Base-by-base conservation (phyloP, 2,888 invertebrate genomes). In the Esperia sulphurella region DNA sequence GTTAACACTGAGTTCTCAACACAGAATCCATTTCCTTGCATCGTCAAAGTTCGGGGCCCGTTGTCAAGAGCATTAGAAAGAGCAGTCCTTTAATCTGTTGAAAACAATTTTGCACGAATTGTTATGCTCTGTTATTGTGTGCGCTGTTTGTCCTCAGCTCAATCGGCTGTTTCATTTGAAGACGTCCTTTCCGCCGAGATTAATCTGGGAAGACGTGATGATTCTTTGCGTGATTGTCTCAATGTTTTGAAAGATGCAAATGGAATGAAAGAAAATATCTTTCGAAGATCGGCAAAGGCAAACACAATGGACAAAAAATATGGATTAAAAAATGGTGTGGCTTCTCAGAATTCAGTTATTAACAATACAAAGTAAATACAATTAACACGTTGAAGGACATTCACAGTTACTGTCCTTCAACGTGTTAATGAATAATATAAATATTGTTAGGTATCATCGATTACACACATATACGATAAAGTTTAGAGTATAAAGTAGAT, bases 21-120 rank as follows among this genome's bases (percentile, higher is more conserved):
- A 10, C 8, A 10, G 9, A 8, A 10, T 33, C 33, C 10, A 33
- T 2, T 10, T 6, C 2, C 6, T 37, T 13, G 12, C 10, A 2
- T 37, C 37, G 12, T 37, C 37, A 12, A 37, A 8, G 14, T 14
- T 8, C 54, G 59, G 53, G 61, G 66, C 62, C 72, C 59, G 74
- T 81, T 83, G 81, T 81, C 68, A 68, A 60, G 59, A 65, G 76
- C 65, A 80, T 81, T 79, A 79, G 74, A 68, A 65, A 65, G 63
- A 68, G 60, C 57, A 42, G 64, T 70, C 71, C 68, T 71, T 69
- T 77, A 80, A 81, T 81, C 75, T 67, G 54, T 54, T 59, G 69
- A 69, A 80, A 78, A 80, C 79, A 79, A 79, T 80, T 75, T 77
- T 61, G 68, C 65, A 64, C 63, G 70, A 71, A 74, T 74, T 75